phyloP scores from a whole-genome alignment of 2,113 vertebrate genomes.

The Ia io region DNA sequence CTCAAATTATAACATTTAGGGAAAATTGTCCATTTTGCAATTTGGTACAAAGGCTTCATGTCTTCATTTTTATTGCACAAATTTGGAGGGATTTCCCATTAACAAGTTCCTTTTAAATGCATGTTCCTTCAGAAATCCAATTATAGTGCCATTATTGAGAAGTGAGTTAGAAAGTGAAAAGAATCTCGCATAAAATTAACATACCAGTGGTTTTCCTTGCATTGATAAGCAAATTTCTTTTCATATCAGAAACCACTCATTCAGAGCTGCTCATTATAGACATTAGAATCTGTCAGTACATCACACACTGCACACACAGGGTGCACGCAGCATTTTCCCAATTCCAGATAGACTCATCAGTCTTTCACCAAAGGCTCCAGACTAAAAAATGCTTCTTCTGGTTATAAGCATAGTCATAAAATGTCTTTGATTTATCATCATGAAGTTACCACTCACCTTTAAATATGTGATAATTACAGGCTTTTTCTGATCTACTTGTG shows the following conservation, averaged over 20 bases:
- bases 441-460: neutral
- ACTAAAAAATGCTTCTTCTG: neutral
- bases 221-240: constrained; percentile 73
- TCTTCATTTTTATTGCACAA: constrained; percentile 28
- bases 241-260: constrained; percentile 58
- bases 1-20: constrained; percentile 22
- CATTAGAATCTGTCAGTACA: neutral
- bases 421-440: neutral
- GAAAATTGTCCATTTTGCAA: constrained; percentile 11
- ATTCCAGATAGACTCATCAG: neutral
- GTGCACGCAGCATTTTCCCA: neutral
- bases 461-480: neutral
- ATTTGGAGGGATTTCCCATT: constrained; percentile 55
- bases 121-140: constrained; percentile 61
- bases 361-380: neutral
- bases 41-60: constrained; percentile 24
- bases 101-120: constrained; percentile 60
- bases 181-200: constrained; percentile 61
- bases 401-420: neutral
- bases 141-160: constrained; percentile 61
- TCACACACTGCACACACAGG: neutral
- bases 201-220: constrained; percentile 59
- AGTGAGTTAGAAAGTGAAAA: constrained; percentile 59
- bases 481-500: neutral
- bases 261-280: constrained; percentile 48